phyloP scores from a whole-genome alignment of 2,888 invertebrate genomes.

The Dione juno region DNA sequence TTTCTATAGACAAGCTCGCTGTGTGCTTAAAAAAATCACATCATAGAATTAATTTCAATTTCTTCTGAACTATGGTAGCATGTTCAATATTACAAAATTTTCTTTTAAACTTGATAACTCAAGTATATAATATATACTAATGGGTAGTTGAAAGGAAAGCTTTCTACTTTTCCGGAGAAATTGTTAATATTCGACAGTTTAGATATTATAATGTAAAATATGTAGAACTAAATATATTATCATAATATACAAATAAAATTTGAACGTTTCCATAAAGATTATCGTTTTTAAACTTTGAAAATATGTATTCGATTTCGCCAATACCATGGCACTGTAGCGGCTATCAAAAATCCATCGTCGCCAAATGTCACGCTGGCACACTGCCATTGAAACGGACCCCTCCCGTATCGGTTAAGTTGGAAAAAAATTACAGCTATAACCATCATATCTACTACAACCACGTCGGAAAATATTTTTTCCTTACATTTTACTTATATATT shows the following conservation, averaged over 20 bases:
- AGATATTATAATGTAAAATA: no score
- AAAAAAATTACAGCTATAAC: slow-evolving; percentile 35
- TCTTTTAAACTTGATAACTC: no score
- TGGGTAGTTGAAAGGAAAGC: no score
- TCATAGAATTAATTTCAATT: no score
- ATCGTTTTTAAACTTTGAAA: slow-evolving; percentile 27
- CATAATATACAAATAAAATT: neutral
- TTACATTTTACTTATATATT: neutral
- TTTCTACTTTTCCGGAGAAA: no score
- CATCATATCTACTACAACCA: slow-evolving; percentile 5
- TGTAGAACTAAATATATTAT: no score
- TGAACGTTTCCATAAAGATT: slow-evolving; percentile 11
- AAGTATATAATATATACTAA: no score
- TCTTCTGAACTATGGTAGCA: no score
- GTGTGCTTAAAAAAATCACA: no score
- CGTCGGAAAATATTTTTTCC: slow-evolving; percentile 2
- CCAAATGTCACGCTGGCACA: slow-evolving; percentile 42
- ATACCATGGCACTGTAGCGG: slow-evolving; percentile 33
- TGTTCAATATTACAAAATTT: no score
- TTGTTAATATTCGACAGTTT: no score
- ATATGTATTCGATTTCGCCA: slow-evolving; percentile 32
- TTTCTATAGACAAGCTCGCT: no score
- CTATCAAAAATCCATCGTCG: slow-evolving; percentile 44
- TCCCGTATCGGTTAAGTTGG: slow-evolving; percentile 36
- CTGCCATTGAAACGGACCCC: slow-evolving; percentile 37